Conservation (phyloP, 1,140 invertebrate species). For the Drosophila pruinosa region DNA sequence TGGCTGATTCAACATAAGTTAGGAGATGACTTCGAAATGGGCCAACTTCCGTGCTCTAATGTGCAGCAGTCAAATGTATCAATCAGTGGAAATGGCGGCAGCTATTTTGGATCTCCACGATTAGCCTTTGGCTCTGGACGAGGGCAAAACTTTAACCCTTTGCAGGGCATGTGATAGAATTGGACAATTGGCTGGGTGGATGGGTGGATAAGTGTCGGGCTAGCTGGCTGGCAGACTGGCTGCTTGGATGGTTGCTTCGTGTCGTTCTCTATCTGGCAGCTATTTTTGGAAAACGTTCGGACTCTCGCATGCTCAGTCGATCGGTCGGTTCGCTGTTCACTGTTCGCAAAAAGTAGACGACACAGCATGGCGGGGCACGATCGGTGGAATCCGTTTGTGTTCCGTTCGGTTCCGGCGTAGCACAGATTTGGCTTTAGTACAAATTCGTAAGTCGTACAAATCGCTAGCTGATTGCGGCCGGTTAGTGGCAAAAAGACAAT, state of each 20-base stretch:
- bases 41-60: constrained; percentile 20
- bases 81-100: constrained; percentile 20
- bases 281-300: constrained; percentile 63
- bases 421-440: constrained; percentile 69
- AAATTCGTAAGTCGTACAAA: constrained; percentile 71
- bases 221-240: not conserved
- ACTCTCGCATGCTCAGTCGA: constrained; percentile 18
- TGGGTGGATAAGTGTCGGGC: not conserved
- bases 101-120: constrained; percentile 49
- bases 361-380: not conserved
- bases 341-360: constrained; percentile 62
- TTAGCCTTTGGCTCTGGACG: constrained; percentile 51
- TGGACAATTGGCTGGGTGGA: not conserved
- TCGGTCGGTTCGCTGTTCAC: too few species aligned
- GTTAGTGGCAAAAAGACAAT: constrained; percentile 23
- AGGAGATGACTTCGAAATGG: constrained; percentile 10
- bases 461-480: constrained; percentile 50
- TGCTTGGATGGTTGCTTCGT: not conserved
- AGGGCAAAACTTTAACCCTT: constrained; percentile 54
- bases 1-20: not conserved
- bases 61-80: constrained; percentile 30
- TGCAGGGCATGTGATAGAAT: constrained; percentile 19
- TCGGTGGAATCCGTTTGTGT: constrained; percentile 8
- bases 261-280: constrained; percentile 40
- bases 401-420: constrained; percentile 37